Evolutionary conservation across 2,113 vertebrate genomes (phyloP), one percentile per base, ranked within the genome.

Genomic region (Pavo muticus): DNA sequence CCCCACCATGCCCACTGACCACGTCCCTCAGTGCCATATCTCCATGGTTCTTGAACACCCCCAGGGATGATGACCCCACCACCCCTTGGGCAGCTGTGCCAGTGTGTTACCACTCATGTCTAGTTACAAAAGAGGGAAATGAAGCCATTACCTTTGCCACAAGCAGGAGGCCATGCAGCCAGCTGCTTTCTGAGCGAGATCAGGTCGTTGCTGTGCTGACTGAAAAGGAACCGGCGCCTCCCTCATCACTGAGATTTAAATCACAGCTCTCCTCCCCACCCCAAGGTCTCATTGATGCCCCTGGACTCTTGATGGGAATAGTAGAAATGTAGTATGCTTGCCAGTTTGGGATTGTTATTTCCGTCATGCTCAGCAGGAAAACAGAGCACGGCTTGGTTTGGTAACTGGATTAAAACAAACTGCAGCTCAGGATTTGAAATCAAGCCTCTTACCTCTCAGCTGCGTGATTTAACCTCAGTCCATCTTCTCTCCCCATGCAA

Each of bases 351-450:
- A 57, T 80, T 83, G 64, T 94, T 92, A 90, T 95, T 92, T 91
- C 75, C 5, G 0, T 67, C 64, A 4, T 21, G 24, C 72, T 85
- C 75, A 40, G 64, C 64, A 79, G 78, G 84, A 89, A 76, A 85
- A 45, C 0, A 1, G 90, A 87, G 79, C 16, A 6, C 59, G 77
- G 79, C 76, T 80, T 54, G 68, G 68, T 86, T 96, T 81, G 21
- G 76, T 86, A 95, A 94, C 85, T 94, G 80, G 88, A 94, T 95
- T 96, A 93, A 94, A 95, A 94, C 90, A 90, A 96, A 90, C 44
- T 48, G 80, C 56, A 32, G 76, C 7, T 32, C 57, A 21, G 42
- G 64, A 65, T 54, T 82, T 84, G 59, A 88, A 54, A 70, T 83
- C 68, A 24, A 63, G 19, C 67, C 14, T 84, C 54, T 45, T 11